Percentiles rank a stretch among this genome's conserved stretches.
Conservation (phyloP, 2,888 invertebrate species). For the Hermodice carunculata region DNA sequence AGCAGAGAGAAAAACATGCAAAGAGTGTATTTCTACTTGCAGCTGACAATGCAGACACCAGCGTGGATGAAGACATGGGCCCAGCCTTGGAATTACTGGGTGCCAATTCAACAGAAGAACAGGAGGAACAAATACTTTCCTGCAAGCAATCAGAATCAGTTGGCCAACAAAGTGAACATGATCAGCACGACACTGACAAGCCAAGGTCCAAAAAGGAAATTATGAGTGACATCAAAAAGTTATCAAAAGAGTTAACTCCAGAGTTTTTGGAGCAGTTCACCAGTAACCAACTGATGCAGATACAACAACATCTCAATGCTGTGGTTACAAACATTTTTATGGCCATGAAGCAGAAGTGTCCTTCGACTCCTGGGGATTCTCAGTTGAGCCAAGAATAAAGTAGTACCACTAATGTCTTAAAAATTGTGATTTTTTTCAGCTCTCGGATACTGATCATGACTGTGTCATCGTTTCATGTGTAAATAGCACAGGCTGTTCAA, state of each 20-base stretch:
- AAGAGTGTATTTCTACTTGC: not conserved
- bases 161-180: not conserved
- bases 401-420: too few species aligned
- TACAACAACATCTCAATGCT: constrained; percentile 2
- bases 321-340: constrained; percentile 9
- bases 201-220: not conserved
- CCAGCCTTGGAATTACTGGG: too few species aligned
- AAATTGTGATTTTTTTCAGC: too few species aligned
- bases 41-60: not conserved
- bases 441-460: too few species aligned
- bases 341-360: constrained; percentile 4
- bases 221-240: not conserved
- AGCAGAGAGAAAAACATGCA: too few species aligned
- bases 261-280: constrained; percentile 1
- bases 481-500: too few species aligned
- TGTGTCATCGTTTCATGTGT: too few species aligned
- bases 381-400: not conserved
- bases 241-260: constrained; percentile 4
- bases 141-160: not conserved
- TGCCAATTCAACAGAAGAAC: too few species aligned
- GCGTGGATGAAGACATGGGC: not conserved
- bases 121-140: too few species aligned
- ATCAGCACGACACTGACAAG: not conserved
- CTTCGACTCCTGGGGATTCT: not conserved
- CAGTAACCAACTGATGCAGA: not conserved